Evolutionary conservation across 2,113 vertebrate species (phyloP), one percentile per base, ranked within the genome.

Genomic region (Varanus komodoensis): DNA sequence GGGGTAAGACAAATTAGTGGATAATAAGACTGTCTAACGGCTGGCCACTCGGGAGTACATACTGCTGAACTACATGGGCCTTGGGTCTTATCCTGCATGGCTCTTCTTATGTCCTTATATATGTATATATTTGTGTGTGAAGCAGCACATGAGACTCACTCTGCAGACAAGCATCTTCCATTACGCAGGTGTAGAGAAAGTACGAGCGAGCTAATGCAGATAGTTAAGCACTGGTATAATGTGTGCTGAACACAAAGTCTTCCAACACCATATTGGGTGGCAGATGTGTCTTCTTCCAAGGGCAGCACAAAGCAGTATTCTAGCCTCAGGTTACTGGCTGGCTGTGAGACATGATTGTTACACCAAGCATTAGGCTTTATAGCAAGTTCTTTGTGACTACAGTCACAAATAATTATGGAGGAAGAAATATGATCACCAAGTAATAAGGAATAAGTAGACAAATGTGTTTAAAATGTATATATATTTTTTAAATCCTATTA

Each of bases 361-460:
- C 21, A 83, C 25, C 34, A 69, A 14, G 9, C 7, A 27, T 3
- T 48, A 23, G 25, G 3, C 1, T 57, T 67, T 8, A 27, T 67
- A 32, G 25, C 74, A 6, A 44, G 48, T n/a, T 0, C 0, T 15
- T 81, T 83, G 23, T 67, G n/a, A 27, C 75, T 6, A 8, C 64
- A n/a, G 1, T 29, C 52, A 77, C 29, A 48, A 80, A 52, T 6
- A 52, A 29, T 27, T 50, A 52, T 15, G 57, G 29, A 81, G 17
- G 34, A 7, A 71, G 67, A 71, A 69, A 48, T 29, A 6, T 71
- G 82, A 34, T n/a, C 38, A 44, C 38, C 38, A 44, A 44, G 54
- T 38, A 23, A 25, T 71, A 50, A 14, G 61, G 69, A 29, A 29
- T 5, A 50, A 29, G 17, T 23, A 15, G 12, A 48, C 23, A 50